Evolutionary conservation across 2,797 vertebrate genomes (phyloP), one percentile per base, ranked within the genome.

Genomic region (Arctocebus calabarensis): DNA sequence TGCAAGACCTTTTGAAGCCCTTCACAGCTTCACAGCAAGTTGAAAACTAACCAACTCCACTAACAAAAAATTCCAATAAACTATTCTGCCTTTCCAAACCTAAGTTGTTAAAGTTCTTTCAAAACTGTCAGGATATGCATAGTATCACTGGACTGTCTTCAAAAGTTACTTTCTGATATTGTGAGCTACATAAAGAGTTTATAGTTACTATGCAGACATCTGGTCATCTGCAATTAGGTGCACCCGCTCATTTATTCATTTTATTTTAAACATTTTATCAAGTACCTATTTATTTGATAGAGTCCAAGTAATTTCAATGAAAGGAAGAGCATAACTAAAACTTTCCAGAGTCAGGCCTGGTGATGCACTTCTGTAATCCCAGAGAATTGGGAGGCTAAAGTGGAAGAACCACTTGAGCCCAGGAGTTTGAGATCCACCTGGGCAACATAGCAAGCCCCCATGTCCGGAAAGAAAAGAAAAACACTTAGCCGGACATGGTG

Each of bases 1-100:
- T 79, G 43, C 79, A 91, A 71, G 87, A 85, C 55, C 70, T 95
- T 94, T 90, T 82, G 92, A 94, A 90, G 45, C 74, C 64, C 59
- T 85, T 97, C 79, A 94, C n/a, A 95, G n/a, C 83, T 95, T 91
- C 25, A 52, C 22, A 93, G 70, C 96, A 84, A 77, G 71, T 91
- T 94, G 93, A 95, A 96, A 94, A 89, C 57, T 87, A 89, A 91
- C 70, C 92, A 81, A 95, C 32, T 91, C 77, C 17, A 75, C 59
- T 32, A 94, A 75, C 75, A 93, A 96, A 93, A 95, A 96, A 90
- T 96, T 83, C 90, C 95, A 57, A 64, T 92, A 37, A 94, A 68
- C 25, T 82, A 19, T 66, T 90, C 77, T 91, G 70, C 34, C 78
- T 94, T 93, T 93, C 22, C 61, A 93, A 79, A 90, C 34, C 52